Conservation (phyloP, 2,888 invertebrate species). For the Parelbella ahira region DNA sequence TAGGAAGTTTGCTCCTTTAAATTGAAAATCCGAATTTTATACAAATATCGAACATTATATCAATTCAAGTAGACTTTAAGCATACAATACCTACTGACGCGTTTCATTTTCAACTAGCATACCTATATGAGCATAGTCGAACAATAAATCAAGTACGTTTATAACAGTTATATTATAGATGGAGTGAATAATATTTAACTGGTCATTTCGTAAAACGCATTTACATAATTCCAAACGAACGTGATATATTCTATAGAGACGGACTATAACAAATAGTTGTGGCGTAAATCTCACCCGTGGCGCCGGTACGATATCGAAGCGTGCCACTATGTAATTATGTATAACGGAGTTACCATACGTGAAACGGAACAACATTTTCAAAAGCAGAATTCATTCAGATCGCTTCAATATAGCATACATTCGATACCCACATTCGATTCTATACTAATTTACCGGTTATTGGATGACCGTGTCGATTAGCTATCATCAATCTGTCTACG, state of each 20-base stretch:
- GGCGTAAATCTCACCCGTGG: slow-evolving; percentile 49
- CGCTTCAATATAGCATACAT: too few relatives aligned
- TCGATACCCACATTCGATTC: too few relatives aligned
- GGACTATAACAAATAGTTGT: slow-evolving; percentile 40
- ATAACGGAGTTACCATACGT: slow-evolving; percentile 41
- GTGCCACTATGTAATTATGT: slow-evolving; percentile 42
- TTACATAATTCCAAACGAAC: slow-evolving; percentile 54
- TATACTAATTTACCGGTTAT: too few relatives aligned
- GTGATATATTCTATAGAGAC: slow-evolving; percentile 41
- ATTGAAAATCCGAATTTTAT: too few relatives aligned
- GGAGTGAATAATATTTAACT: slow-evolving; percentile 45
- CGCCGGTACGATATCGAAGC: slow-evolving; percentile 43
- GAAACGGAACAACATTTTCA: too few relatives aligned
- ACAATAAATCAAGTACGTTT: slow-evolving; percentile 62
- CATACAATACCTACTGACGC: too few relatives aligned
- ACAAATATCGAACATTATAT: too few relatives aligned
- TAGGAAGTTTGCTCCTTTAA: too few relatives aligned
- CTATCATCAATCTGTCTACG: slow-evolving; percentile 16
- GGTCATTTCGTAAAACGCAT: slow-evolving; percentile 48
- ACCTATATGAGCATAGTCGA: too few relatives aligned
- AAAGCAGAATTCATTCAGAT: slow-evolving; percentile 23
- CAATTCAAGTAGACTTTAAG: too few relatives aligned
- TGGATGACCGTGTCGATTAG: slow-evolving; percentile 10
- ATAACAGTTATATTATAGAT: slow-evolving; percentile 30
- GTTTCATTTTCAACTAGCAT: too few relatives aligned